Conservation (phyloP, 2,113 vertebrate genomes). For the Leucopsar rothschildi region DNA sequence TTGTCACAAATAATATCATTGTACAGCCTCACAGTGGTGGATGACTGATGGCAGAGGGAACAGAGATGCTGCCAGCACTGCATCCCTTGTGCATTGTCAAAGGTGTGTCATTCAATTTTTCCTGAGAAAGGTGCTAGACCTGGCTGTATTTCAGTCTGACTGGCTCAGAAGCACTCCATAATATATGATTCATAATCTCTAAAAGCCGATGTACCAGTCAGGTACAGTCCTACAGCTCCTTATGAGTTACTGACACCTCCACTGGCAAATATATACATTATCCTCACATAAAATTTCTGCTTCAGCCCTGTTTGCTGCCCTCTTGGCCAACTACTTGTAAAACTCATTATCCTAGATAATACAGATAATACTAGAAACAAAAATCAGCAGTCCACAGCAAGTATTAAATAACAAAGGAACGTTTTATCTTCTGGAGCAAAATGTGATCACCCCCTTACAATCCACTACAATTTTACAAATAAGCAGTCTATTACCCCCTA, state of each 20-base stretch:
- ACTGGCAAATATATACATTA: background rate
- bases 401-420: background rate
- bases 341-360: background rate
- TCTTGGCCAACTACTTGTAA: background rate
- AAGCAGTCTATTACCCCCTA: background rate
- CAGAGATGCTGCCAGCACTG: background rate
- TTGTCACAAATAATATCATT: background rate
- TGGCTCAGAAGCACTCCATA: background rate
- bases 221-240: background rate
- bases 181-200: background rate
- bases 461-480: background rate
- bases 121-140: background rate
- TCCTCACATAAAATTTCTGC: background rate
- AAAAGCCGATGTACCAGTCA: background rate
- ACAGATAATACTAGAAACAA: background rate
- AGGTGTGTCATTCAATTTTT: background rate
- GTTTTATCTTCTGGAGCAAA: background rate
- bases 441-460: background rate
- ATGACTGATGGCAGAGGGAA: background rate
- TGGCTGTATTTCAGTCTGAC: background rate
- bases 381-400: background rate
- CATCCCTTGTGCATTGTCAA: accelerated
- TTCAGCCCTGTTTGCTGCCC: background rate
- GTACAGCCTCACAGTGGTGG: background rate
- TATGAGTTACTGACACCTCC: background rate